phyloP scores from a whole-genome alignment of 2,113 vertebrate species.

The Rallus limicola region DNA sequence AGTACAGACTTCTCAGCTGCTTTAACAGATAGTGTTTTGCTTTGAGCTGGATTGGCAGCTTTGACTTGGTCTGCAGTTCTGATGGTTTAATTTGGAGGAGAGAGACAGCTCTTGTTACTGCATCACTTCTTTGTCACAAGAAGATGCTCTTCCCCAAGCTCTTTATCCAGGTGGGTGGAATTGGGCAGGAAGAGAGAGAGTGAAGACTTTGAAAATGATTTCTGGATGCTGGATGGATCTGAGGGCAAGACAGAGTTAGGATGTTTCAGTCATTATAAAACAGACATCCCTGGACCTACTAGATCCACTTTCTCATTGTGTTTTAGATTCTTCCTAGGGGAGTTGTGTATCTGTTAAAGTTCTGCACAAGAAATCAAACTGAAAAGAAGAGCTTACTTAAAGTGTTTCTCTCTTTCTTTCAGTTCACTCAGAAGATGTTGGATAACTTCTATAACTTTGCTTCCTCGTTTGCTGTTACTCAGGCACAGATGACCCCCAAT shows the following conservation, averaged over 20 bases:
- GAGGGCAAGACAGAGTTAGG: background rate
- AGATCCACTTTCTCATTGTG: background rate
- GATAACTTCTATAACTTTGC: constrained; percentile 95
- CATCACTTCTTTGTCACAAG: background rate
- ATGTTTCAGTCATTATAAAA: background rate
- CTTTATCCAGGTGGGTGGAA: background rate
- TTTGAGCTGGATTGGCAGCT: background rate
- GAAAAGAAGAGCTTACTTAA: background rate
- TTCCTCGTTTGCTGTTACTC: constrained; percentile 90
- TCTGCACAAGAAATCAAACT: background rate
- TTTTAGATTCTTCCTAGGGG: background rate
- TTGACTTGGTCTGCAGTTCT: background rate
- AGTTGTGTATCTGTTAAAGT: background rate
- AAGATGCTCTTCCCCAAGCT: background rate
- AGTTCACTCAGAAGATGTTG: constrained; percentile 98
- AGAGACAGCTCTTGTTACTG: background rate
- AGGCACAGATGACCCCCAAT: constrained; percentile 93
- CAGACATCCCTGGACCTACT: background rate
- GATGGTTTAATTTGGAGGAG: background rate
- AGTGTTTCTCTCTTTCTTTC: background rate
- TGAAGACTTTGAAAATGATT: background rate
- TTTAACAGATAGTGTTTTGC: background rate
- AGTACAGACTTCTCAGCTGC: background rate
- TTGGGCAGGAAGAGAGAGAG: background rate
- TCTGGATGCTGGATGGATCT: background rate